Evolutionary conservation across 2,888 invertebrate species (phyloP).

Genomic region (Hyles lineata): DNA sequence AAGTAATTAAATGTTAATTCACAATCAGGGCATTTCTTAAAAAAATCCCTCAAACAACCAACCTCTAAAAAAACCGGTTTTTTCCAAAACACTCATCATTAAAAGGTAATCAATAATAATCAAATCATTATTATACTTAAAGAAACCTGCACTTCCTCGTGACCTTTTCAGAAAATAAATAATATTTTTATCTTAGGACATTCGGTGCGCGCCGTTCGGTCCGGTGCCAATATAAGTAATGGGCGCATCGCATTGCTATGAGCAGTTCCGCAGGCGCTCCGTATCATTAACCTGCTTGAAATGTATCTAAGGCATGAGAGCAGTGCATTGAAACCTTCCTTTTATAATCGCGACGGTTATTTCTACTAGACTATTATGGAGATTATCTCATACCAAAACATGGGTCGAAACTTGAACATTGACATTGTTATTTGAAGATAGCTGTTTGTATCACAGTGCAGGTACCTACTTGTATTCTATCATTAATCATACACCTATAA

Average conservation of each 20-base stretch:
- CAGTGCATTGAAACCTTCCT: neutral
- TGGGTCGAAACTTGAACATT: neutral
- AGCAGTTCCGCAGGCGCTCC: slow-evolving; percentile 5
- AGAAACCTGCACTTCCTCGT: no score
- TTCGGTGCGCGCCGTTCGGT: neutral
- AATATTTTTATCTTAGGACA: no score
- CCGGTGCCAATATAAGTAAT: neutral
- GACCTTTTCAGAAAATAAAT: no score
- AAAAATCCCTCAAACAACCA: neutral
- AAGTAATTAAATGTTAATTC: no score
- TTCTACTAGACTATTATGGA: neutral
- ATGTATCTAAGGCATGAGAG: neutral
- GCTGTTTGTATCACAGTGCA: no score
- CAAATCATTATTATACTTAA: no score
- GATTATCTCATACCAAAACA: neutral
- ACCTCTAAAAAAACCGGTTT: no score
- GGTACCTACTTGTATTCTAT: no score
- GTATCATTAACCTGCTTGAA: neutral
- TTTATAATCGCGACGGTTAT: neutral
- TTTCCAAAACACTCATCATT: no score
- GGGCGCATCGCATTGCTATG: slow-evolving; percentile 1
- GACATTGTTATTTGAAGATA: neutral
- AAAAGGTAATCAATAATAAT: no score
- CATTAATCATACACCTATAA: no score
- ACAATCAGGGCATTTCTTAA: neutral